Percentiles rank a stretch among this genome's conserved stretches.
These are phyloP conservation scores for Trichonephila inaurata DNA, from an alignment of 1,140 invertebrate genomes.

Conservation along the genomic window DNA sequence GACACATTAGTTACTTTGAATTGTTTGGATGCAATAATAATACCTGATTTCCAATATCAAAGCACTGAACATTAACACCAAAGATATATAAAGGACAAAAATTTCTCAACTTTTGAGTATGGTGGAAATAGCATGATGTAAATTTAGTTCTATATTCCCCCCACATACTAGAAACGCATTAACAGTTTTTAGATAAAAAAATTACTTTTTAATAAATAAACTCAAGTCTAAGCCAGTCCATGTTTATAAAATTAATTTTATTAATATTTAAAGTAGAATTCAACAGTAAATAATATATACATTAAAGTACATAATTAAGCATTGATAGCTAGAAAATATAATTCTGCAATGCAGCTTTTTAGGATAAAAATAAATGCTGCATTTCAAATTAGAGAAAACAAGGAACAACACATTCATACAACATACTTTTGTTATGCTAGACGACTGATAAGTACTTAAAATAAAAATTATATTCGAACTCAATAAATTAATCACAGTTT, in stretches of 20 bases:
- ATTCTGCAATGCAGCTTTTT: not conserved
- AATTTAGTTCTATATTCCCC: not conserved
- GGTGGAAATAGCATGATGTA: not conserved
- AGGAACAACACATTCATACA: not conserved
- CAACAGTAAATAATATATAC: constrained; percentile 64
- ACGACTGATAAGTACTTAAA: constrained; percentile 14
- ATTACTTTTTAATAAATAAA: not conserved
- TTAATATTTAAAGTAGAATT: constrained; percentile 56
- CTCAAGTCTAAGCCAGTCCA: not conserved
- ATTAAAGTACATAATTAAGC: constrained; percentile 55
- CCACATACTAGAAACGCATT: not conserved
- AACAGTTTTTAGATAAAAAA: not conserved
- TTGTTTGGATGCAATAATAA: too few relatives aligned
- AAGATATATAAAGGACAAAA: too few relatives aligned
- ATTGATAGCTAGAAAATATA: not conserved
- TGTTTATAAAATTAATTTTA: constrained; percentile 70
- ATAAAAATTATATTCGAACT: not conserved
- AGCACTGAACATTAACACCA: too few relatives aligned
- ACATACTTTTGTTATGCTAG: not conserved
- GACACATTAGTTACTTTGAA: too few relatives aligned
- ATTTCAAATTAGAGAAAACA: not conserved
- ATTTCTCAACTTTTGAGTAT: too few relatives aligned
- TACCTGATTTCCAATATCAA: too few relatives aligned
- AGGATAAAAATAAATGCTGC: not conserved
- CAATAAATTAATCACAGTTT: constrained; percentile 37